phyloP scores from a whole-genome alignment of 2,797 vertebrate genomes.

The Sebastes goodei region DNA sequence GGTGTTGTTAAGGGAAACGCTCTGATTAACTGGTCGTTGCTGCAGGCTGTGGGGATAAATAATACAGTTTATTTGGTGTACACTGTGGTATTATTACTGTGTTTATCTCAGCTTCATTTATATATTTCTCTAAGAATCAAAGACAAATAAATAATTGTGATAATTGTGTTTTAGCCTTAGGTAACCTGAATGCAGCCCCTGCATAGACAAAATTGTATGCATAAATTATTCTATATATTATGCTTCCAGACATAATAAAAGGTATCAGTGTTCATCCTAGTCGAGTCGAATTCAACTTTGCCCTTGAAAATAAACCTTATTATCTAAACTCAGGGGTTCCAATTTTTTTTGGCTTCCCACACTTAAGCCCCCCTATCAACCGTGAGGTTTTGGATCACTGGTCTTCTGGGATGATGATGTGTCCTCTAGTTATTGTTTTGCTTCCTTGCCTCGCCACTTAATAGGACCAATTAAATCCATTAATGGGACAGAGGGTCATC shows the following conservation, averaged over 20 bases:
- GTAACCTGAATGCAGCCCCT: not conserved
- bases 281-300: not conserved
- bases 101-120: not conserved
- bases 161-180: not conserved
- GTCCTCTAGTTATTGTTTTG: conserved; percentile 80
- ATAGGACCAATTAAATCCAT: conserved; percentile 79
- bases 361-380: conserved; percentile 28
- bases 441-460: conserved; percentile 75
- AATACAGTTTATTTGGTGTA: not conserved
- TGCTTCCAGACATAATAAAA: not conserved
- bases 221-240: not conserved
- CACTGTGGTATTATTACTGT: not conserved
- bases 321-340: not conserved
- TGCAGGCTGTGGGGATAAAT: not conserved
- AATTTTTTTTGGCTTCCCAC: conserved; percentile 10
- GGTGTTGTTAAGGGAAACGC: not conserved
- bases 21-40: conserved; percentile 19
- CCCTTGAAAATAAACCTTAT: conserved; percentile 6
- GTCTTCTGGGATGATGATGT: conserved; percentile 57
- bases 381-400: conserved; percentile 63
- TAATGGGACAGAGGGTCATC: conserved; percentile 73
- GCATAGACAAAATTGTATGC: not conserved
- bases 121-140: not conserved
- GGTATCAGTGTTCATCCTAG: not conserved
- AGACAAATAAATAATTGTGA: not conserved